phyloP scores from a whole-genome alignment of 2,888 invertebrate genomes.

The Ichneumon xanthorius region DNA sequence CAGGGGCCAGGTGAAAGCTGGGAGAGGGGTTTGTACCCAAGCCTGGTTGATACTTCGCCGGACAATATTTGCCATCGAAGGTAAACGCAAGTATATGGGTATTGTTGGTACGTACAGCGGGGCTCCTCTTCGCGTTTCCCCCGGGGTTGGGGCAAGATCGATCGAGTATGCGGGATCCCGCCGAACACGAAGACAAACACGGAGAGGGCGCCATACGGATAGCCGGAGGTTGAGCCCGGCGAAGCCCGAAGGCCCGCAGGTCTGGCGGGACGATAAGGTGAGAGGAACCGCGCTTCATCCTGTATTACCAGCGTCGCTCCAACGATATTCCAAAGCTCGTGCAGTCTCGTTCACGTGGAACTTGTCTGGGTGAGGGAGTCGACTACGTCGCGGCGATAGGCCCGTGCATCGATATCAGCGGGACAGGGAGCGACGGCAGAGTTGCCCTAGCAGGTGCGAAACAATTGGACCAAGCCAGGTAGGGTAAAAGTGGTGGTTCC shows the following conservation, averaged over 20 bases:
- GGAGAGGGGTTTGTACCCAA: neutral
- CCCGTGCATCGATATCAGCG: slow-evolving; percentile 38
- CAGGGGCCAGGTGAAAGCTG: neutral
- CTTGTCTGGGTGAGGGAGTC: neutral
- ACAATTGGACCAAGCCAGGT: too few species aligned
- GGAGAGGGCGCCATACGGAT: neutral
- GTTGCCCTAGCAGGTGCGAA: neutral
- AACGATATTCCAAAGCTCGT: neutral
- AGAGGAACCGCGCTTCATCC: neutral
- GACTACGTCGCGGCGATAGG: slow-evolving; percentile 26
- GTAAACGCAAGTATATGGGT: neutral
- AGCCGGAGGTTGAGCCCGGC: neutral
- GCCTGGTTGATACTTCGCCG: neutral
- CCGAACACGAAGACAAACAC: slow-evolving; percentile 3
- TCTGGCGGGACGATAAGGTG: neutral
- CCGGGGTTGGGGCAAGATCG: neutral
- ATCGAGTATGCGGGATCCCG: neutral
- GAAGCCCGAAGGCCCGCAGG: neutral
- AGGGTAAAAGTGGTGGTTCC: too few species aligned
- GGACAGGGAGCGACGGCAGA: slow-evolving; percentile 23
- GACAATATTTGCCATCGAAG: neutral
- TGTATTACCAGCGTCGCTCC: neutral
- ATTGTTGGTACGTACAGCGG: neutral
- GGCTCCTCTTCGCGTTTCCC: neutral
- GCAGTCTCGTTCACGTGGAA: slow-evolving; percentile 8